Conservation (phyloP, 2,797 vertebrate species). For the Gouania willdenowi region DNA sequence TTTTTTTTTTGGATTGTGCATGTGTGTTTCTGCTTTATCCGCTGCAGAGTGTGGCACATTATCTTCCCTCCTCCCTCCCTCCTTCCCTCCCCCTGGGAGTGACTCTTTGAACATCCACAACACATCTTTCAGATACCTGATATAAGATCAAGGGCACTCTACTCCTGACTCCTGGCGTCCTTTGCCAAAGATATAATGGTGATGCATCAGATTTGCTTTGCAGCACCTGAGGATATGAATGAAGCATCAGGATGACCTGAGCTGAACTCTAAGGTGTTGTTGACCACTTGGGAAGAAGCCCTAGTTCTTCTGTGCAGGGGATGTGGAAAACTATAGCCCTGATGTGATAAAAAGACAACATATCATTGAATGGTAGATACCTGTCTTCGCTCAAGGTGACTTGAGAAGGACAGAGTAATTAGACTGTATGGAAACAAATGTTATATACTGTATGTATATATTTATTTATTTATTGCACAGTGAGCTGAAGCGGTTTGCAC, state of each 20-base stretch:
- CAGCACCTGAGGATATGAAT: constrained; percentile 7
- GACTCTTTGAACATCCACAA: constrained; percentile 3
- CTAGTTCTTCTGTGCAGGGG: constrained; percentile 18
- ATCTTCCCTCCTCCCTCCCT: too few species aligned
- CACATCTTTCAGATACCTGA: constrained; percentile 7
- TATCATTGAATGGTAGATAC: constrained; percentile 20
- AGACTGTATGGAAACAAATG: too few species aligned
- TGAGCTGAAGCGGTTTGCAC: too few species aligned
- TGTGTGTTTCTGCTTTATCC: constrained; percentile 11
- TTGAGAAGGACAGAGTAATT: constrained; percentile 25
- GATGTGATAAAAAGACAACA: constrained; percentile 34
- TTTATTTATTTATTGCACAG: too few species aligned
- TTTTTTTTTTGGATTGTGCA: neutral
- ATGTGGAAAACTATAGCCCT: constrained; percentile 20
- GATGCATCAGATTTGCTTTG: neutral
- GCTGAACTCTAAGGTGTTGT: constrained; percentile 21
- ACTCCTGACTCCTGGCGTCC: constrained; percentile 1
- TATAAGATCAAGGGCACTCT: constrained; percentile 7
- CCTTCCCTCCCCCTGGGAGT: neutral
- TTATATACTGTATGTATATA: too few species aligned
- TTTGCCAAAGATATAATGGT: neutral
- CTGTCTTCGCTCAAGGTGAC: constrained; percentile 56
- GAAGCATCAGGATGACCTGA: constrained; percentile 32
- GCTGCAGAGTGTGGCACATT: too few species aligned
- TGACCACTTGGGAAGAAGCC: constrained; percentile 11